Evolutionary conservation across 1,140 invertebrate genomes (phyloP).

Genomic region (Heterodera carotae): DNA sequence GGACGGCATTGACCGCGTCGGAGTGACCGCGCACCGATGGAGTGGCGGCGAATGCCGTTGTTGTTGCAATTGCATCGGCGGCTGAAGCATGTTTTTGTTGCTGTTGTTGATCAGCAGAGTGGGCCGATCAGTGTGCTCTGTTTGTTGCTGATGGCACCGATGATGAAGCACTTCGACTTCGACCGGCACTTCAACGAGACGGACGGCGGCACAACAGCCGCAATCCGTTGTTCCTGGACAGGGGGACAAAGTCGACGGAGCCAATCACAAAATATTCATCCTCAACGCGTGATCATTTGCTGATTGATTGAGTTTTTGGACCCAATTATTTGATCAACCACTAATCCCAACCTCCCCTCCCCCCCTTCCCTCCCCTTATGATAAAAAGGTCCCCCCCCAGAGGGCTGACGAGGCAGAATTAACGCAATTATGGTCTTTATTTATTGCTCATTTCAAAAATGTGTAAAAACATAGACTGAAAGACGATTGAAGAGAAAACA

Average conservation of each 20-base stretch:
- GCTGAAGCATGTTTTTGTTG: too few species aligned
- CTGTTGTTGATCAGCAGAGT: not conserved
- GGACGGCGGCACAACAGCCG: slow-evolving; percentile 1
- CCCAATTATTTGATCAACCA: too few species aligned
- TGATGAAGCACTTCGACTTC: slow-evolving; percentile 26
- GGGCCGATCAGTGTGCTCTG: not conserved
- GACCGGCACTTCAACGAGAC: slow-evolving; percentile 20
- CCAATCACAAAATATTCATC: too few species aligned
- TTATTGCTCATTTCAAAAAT: too few species aligned
- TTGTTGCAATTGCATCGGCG: slow-evolving; percentile 15
- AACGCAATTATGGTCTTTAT: too few species aligned
- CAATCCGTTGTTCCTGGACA: slow-evolving; percentile 1
- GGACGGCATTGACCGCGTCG: slow-evolving; percentile 6
- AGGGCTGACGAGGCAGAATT: too few species aligned
- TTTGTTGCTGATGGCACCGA: not conserved
- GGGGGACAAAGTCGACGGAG: not conserved
- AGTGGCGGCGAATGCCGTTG: not conserved
- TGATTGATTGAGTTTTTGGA: too few species aligned
- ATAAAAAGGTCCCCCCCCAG: too few species aligned
- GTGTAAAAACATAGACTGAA: not conserved
- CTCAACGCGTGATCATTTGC: too few species aligned
- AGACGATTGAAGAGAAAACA: slow-evolving; percentile 6
- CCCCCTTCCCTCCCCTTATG: too few species aligned
- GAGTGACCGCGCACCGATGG: not conserved
- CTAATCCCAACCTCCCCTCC: too few species aligned